Evolutionary conservation across 1,140 invertebrate genomes (phyloP).

Genomic region (Zaprionus capensis): DNA sequence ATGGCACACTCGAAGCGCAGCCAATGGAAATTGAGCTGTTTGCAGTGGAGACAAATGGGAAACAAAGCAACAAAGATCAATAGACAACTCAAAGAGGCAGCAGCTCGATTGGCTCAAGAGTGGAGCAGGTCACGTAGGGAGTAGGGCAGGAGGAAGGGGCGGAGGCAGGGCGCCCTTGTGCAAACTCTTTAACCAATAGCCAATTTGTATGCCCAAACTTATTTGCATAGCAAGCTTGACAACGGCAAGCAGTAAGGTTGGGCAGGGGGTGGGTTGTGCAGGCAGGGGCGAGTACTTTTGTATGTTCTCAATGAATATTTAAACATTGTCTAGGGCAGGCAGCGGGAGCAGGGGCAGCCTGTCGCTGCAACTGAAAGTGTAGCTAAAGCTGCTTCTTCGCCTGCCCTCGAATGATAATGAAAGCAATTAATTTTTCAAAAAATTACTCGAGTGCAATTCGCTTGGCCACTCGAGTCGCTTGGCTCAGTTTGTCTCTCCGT

Average conservation of each 20-base stretch:
- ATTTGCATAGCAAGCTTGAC: slow-evolving; percentile 65
- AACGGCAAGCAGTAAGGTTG: slow-evolving; percentile 9
- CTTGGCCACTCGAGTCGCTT: slow-evolving; percentile 56
- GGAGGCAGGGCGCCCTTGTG: not conserved
- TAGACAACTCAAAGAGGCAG: slow-evolving; percentile 59
- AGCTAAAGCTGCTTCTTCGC: slow-evolving; percentile 20
- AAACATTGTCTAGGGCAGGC: slow-evolving; percentile 48
- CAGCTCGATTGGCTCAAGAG: slow-evolving; percentile 47
- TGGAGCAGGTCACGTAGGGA: slow-evolving; percentile 20
- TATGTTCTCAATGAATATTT: slow-evolving; percentile 72
- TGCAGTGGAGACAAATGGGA: slow-evolving; percentile 69
- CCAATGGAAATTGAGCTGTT: slow-evolving; percentile 75
- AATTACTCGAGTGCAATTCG: slow-evolving; percentile 65
- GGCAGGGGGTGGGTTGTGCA: not conserved
- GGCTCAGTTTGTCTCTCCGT: slow-evolving; percentile 15
- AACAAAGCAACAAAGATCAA: slow-evolving; percentile 73
- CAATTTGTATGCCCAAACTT: slow-evolving; percentile 77
- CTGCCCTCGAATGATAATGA: slow-evolving; percentile 65
- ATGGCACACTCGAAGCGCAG: slow-evolving; percentile 46
- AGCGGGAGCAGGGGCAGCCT: not conserved
- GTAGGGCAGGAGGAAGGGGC: not conserved
- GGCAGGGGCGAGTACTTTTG: not conserved
- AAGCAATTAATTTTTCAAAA: slow-evolving; percentile 77
- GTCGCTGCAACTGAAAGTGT: slow-evolving; percentile 16
- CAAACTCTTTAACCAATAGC: slow-evolving; percentile 55